Conservation (phyloP, 2,888 invertebrate genomes). For the Carcina quercana region DNA sequence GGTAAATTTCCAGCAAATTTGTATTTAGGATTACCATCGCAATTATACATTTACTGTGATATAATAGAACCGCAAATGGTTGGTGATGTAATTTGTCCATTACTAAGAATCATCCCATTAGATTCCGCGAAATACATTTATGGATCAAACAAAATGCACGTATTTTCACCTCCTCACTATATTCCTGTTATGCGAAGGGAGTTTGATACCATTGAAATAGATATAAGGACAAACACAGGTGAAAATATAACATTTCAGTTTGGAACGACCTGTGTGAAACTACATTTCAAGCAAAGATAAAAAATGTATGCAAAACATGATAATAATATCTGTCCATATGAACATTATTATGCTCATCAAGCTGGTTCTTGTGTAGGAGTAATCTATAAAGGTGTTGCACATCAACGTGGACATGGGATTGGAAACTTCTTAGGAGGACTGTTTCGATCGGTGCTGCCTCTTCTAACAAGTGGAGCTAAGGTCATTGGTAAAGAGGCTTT, state of each 20-base stretch:
- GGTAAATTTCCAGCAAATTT: conserved; percentile 18
- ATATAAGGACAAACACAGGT: conserved; percentile 27
- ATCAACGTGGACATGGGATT: conserved; percentile 18
- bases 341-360: conserved; percentile 20
- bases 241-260: conserved; percentile 24
- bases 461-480: conserved; percentile 20
- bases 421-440: conserved; percentile 19
- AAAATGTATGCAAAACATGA: conserved; percentile 14
- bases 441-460: conserved; percentile 22
- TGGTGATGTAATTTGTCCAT: conserved; percentile 19
- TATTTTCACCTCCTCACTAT: conserved; percentile 21
- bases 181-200: conserved; percentile 24
- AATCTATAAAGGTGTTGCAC: conserved; percentile 21
- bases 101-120: conserved; percentile 20
- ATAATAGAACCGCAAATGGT: conserved; percentile 17
- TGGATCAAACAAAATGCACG: conserved; percentile 22
- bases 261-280: conserved; percentile 22
- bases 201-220: conserved; percentile 26
- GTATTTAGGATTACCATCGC: conserved; percentile 17
- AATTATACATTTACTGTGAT: conserved; percentile 17
- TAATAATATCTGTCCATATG: conserved; percentile 18
- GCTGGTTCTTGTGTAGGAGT: conserved; percentile 22
- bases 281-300: conserved; percentile 19
- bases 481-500: conserved; percentile 21
- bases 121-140: conserved; percentile 18